phyloP scores from a whole-genome alignment of 2,888 invertebrate genomes.

The Orchesellides sinensis region DNA sequence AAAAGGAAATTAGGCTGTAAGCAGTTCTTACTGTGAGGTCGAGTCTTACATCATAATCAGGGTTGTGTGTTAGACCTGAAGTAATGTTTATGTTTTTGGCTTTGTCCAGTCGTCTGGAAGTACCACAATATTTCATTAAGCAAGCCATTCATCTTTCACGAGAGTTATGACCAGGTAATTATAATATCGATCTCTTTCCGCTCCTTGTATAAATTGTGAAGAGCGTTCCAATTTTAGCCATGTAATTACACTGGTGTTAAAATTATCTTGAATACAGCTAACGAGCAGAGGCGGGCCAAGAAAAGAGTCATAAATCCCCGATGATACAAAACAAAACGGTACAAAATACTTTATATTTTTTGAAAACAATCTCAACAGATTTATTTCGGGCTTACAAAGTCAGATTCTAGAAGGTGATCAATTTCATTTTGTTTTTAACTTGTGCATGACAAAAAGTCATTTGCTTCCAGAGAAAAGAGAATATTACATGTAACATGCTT shows the following conservation, averaged over 20 bases:
- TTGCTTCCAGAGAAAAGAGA: neutral
- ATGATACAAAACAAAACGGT: too few species aligned
- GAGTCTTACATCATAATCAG: constrained; percentile 18
- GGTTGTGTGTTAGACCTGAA: neutral
- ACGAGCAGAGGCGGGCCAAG: neutral
- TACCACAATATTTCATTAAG: constrained; percentile 39
- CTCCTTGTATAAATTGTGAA: constrained; percentile 47
- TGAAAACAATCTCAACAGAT: too few species aligned
- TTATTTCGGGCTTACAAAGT: too few species aligned
- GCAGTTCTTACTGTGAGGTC: constrained; percentile 27
- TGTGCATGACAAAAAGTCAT: constrained; percentile 61
- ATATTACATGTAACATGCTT: too few species aligned
- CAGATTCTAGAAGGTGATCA: neutral
- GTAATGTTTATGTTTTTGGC: too few species aligned
- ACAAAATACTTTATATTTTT: too few species aligned
- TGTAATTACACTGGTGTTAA: constrained; percentile 57
- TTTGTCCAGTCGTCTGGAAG: too few species aligned
- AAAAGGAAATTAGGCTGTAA: constrained; percentile 27
- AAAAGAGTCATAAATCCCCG: neutral
- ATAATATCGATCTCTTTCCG: constrained; percentile 29
- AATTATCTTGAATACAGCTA: constrained; percentile 5
- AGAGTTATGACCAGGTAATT: constrained; percentile 14
- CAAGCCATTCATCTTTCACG: constrained; percentile 31
- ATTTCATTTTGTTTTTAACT: neutral
- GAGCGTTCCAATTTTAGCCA: constrained; percentile 29